Evolutionary conservation across 2,113 vertebrate species (phyloP).

Genomic region (Eurypyga helias): DNA sequence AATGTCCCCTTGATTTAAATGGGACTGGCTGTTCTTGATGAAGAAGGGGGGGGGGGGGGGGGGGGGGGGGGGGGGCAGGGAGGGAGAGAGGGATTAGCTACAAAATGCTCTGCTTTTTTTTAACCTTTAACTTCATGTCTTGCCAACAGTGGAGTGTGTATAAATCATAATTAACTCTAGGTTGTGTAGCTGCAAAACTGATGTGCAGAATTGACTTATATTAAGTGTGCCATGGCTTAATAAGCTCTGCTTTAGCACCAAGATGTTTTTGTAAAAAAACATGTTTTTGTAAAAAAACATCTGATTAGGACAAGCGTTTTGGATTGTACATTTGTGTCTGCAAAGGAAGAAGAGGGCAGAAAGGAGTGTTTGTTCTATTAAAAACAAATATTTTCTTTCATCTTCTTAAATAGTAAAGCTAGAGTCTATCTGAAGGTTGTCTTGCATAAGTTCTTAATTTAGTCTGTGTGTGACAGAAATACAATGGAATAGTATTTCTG

Average conservation of each 20-base stretch:
- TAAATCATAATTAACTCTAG: neutral
- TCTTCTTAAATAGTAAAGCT: neutral
- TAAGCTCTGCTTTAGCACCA: neutral
- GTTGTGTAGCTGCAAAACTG: neutral
- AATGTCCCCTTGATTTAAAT: neutral
- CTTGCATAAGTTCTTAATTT: neutral
- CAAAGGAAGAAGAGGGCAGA: neutral
- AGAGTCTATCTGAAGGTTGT: neutral
- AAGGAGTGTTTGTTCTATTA: neutral
- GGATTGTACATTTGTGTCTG: neutral
- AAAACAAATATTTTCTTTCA: neutral
- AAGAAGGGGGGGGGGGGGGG: no score
- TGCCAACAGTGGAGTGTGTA: neutral
- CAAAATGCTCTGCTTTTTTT: neutral
- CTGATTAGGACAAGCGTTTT: neutral
- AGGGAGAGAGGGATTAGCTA: no score
- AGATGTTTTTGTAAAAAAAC: neutral
- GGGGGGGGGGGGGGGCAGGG: no score
- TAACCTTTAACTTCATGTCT: neutral
- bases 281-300: neutral
- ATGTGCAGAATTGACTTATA: neutral
- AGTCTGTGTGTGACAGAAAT: neutral
- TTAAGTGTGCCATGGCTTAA: neutral
- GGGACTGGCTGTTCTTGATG: neutral
- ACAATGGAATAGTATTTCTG: neutral